Conservation (phyloP, 1,140 invertebrate species). For the Paraescarpia echinospica region DNA sequence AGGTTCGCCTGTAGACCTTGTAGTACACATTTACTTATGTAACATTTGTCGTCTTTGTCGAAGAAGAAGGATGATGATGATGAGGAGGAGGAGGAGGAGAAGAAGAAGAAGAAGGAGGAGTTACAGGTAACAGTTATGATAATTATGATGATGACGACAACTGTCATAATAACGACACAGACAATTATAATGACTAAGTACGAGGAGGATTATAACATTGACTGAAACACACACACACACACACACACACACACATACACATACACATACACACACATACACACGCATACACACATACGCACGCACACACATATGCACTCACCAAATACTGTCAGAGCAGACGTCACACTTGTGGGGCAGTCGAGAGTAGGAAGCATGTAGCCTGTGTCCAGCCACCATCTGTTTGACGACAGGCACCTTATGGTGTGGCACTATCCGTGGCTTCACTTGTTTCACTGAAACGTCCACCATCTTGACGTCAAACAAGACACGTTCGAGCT, state of each 20-base stretch:
- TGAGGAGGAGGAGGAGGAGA: no score
- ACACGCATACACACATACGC: slow-evolving; percentile 5
- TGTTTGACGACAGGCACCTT: background rate
- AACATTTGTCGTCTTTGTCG: no score
- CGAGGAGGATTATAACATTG: background rate
- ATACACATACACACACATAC: slow-evolving; percentile 11
- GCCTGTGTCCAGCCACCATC: background rate
- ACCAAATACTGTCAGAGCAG: background rate
- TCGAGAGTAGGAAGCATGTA: background rate
- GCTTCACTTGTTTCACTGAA: background rate
- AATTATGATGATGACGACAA: no score
- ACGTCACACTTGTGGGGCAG: background rate
- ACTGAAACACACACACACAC: no score
- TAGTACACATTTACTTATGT: no score
- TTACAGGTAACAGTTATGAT: no score
- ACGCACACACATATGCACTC: background rate
- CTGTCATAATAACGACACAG: background rate
- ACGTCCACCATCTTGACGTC: background rate
- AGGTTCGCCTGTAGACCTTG: no score
- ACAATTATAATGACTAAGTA: background rate
- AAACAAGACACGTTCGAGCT: background rate
- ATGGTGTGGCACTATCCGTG: background rate
- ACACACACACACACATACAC: slow-evolving; percentile 14
- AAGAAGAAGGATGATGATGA: no score
- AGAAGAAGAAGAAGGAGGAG: no score